phyloP scores from a whole-genome alignment of 2,113 vertebrate genomes.

The Tragelaphus imberbis region DNA sequence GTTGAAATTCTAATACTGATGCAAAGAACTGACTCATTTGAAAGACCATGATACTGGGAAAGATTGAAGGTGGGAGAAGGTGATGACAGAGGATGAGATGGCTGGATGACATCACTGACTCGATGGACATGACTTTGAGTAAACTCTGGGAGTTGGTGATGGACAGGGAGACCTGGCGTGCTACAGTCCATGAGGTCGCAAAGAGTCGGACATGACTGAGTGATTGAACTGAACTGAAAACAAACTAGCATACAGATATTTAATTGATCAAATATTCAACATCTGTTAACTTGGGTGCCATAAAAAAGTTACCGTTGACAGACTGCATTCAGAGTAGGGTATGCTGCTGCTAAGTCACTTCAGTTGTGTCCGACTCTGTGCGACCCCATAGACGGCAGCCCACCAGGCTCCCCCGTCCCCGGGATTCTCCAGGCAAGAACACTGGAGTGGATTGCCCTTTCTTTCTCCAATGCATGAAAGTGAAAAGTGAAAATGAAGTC shows the following conservation, averaged over 20 bases:
- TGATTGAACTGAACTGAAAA: neutral
- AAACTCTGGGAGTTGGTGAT: neutral
- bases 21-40: neutral
- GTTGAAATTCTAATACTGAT: neutral
- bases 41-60: neutral
- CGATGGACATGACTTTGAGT: neutral
- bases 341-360: neutral
- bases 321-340: neutral
- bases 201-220: neutral
- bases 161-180: rapidly evolving
- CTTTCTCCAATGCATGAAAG: too few relatives aligned
- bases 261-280: neutral
- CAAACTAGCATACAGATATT: neutral
- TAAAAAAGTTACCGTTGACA: neutral
- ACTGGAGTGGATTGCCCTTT: too few relatives aligned
- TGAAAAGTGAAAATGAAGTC: too few relatives aligned
- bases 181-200: neutral
- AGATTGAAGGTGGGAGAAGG: neutral
- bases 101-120: neutral
- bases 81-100: neutral
- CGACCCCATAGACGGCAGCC: too few relatives aligned
- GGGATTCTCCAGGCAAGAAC: too few relatives aligned
- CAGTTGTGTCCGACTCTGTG: too few relatives aligned
- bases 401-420: too few relatives aligned
- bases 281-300: neutral